phyloP scores from a whole-genome alignment of 2,113 vertebrate species.

The Austrofundulus limnaeus region DNA sequence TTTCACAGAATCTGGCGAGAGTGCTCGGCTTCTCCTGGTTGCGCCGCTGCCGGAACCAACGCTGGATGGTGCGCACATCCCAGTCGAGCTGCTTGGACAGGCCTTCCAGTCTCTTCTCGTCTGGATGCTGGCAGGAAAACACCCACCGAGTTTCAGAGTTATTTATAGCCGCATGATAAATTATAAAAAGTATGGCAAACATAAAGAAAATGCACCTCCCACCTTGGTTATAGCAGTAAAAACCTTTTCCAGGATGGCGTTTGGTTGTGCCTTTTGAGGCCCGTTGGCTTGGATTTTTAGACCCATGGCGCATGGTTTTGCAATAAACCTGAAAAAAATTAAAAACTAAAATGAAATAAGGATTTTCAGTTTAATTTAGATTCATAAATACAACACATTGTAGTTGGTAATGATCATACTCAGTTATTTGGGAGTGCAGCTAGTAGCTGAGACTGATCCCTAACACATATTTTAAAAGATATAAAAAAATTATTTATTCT shows the following conservation, averaged over 20 bases:
- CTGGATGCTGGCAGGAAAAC: slow-evolving; percentile 85
- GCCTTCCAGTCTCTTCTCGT: slow-evolving; percentile 95
- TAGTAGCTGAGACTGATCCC: too few species aligned
- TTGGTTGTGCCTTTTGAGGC: slow-evolving; percentile 92
- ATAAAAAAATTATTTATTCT: too few species aligned
- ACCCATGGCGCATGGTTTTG: slow-evolving; percentile 94
- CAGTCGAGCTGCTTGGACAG: slow-evolving; percentile 98
- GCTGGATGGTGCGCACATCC: slow-evolving; percentile 96
- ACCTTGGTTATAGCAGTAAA: slow-evolving; percentile 99
- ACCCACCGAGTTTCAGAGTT: background rate
- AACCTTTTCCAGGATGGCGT: slow-evolving; percentile 97
- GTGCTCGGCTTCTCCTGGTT: slow-evolving; percentile 98
- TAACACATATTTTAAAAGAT: too few species aligned
- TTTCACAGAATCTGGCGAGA: slow-evolving; percentile 93
- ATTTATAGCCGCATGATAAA: background rate
- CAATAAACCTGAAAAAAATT: slow-evolving; percentile 87
- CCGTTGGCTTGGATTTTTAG: slow-evolving; percentile 95
- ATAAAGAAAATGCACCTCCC: background rate
- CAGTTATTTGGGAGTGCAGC: too few species aligned
- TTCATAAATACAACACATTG: background rate
- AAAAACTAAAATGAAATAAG: slow-evolving; percentile 2
- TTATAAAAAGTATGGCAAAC: background rate
- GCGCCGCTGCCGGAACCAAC: slow-evolving; percentile 96
- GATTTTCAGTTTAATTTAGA: background rate
- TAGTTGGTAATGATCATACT: background rate